phyloP scores from a whole-genome alignment of 2,113 vertebrate genomes.

The Megaleporinus macrocephalus region DNA sequence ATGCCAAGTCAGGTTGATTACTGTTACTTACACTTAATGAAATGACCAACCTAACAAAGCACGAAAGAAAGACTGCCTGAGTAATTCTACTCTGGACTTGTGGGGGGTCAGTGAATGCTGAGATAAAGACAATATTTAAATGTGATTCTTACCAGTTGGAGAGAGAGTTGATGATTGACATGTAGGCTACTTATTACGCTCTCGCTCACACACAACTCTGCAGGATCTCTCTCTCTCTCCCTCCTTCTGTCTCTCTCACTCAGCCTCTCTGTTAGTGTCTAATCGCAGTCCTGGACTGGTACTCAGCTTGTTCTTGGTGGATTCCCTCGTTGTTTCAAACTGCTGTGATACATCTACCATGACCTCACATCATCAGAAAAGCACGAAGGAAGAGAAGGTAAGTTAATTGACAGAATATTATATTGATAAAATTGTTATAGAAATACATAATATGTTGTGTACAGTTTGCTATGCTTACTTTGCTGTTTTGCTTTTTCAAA shows the following conservation, averaged over 20 bases:
- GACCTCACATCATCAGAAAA: conserved; percentile 1
- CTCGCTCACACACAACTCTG: not conserved
- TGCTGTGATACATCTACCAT: not conserved
- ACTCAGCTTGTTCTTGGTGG: not conserved
- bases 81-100: not conserved
- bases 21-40: too few species aligned
- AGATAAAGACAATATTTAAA: not conserved
- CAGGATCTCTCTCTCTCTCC: not conserved
- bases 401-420: not conserved
- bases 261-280: not conserved
- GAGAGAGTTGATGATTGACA: not conserved
- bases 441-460: not conserved
- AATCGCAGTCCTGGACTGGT: not conserved
- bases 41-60: too few species aligned
- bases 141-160: not conserved
- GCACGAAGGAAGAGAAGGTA: not conserved
- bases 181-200: conserved; percentile 3
- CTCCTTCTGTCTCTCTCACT: too few species aligned
- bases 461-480: not conserved
- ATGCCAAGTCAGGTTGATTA: too few species aligned
- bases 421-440: not conserved
- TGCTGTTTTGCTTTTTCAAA: not conserved
- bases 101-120: not conserved
- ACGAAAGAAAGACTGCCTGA: too few species aligned
- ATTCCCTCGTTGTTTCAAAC: not conserved